Conservation (phyloP, 2,888 invertebrate genomes). For the Stegana nigrithorax region DNA sequence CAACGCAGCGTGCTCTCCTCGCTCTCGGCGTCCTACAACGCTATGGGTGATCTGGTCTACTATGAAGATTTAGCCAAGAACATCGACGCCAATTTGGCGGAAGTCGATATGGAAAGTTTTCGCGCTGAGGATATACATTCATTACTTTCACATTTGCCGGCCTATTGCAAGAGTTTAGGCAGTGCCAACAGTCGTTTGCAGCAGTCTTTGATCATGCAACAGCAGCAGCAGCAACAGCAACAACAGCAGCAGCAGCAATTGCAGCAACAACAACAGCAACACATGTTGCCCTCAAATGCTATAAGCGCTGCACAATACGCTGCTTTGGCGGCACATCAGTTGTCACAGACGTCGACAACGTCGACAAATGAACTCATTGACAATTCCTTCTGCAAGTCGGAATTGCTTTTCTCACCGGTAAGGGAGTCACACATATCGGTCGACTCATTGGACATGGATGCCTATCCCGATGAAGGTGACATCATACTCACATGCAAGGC, state of each 20-base stretch:
- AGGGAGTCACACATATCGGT: slow-evolving; percentile 87
- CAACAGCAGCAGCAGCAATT: slow-evolving; percentile 38
- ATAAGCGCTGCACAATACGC: slow-evolving; percentile 27
- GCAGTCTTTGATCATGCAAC: slow-evolving; percentile 54
- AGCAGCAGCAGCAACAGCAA: slow-evolving; percentile 48
- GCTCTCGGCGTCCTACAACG: slow-evolving; percentile 83
- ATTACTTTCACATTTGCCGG: slow-evolving; percentile 81
- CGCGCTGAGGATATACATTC: slow-evolving; percentile 91
- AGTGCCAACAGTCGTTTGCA: slow-evolving; percentile 63
- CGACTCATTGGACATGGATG: slow-evolving; percentile 90
- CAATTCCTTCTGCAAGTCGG: slow-evolving; percentile 92
- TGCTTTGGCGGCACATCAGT: slow-evolving; percentile 43
- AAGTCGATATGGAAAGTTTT: slow-evolving; percentile 96
- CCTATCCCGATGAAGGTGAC: slow-evolving; percentile 80
- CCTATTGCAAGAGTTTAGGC: slow-evolving; percentile 75
- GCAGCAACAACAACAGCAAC: slow-evolving; percentile 37
- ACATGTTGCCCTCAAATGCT: slow-evolving; percentile 21
- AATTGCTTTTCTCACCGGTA: slow-evolving; percentile 89
- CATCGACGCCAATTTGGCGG: slow-evolving; percentile 92
- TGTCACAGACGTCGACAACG: slow-evolving; percentile 62
- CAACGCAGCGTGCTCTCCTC: slow-evolving; percentile 87
- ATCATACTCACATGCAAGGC: slow-evolving; percentile 91
- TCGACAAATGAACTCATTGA: slow-evolving; percentile 76
- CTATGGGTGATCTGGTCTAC: slow-evolving; percentile 76
- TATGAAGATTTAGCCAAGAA: slow-evolving; percentile 89